Percentiles rank a stretch among this genome's conserved stretches.
Conservation (phyloP, 1,140 invertebrate genomes). For the Laodelphax striatellus region DNA sequence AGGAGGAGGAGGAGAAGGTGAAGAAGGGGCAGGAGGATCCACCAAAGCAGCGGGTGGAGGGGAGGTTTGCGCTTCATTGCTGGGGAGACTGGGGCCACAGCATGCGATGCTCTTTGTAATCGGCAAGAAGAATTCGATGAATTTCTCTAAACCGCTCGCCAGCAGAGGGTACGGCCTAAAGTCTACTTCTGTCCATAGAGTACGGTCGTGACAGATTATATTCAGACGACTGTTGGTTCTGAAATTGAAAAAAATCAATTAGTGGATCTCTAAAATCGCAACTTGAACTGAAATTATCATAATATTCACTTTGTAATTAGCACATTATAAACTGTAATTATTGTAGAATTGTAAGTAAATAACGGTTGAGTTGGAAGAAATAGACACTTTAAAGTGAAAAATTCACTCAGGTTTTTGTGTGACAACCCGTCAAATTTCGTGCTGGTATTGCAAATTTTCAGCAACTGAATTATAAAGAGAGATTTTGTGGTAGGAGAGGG, state of each 20-base stretch:
- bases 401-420: too few species aligned
- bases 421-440: too few species aligned
- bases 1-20: slow-evolving; percentile 32
- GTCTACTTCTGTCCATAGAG: slow-evolving; percentile 39
- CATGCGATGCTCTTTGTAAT: slow-evolving; percentile 10
- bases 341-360: too few species aligned
- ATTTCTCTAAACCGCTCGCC: slow-evolving; percentile 31
- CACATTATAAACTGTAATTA: too few species aligned
- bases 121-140: slow-evolving; percentile 3
- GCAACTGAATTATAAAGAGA: too few species aligned
- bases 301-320: too few species aligned
- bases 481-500: too few species aligned
- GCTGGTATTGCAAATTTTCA: too few species aligned
- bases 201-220: slow-evolving; percentile 35
- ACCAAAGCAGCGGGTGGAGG: slow-evolving; percentile 24
- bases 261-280: background rate
- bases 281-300: too few species aligned
- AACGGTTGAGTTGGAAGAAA: too few species aligned
- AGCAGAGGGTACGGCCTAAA: slow-evolving; percentile 30
- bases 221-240: slow-evolving; percentile 37
- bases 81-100: background rate
- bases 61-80: background rate
- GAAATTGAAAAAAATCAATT: background rate
- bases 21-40: too few species aligned
- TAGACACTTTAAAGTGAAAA: too few species aligned